These are phyloP conservation scores for Phoeniculus purpureus DNA, from an alignment of 2,797 vertebrate genomes.

Conservation along the genomic window DNA sequence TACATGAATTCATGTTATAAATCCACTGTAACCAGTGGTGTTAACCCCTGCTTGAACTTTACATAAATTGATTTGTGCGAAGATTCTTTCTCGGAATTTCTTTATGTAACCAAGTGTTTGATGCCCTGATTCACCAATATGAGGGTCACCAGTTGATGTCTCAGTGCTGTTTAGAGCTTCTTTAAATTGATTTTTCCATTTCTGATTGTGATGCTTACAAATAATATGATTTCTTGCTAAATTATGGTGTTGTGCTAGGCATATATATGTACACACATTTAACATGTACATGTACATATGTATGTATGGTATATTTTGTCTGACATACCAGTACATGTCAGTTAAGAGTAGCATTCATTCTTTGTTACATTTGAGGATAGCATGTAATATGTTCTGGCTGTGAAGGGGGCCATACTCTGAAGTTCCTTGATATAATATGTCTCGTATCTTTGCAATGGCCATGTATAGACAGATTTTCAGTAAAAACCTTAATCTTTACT, in stretches of 20 bases:
- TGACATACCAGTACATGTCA: neutral
- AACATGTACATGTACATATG: neutral
- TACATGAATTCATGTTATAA: neutral
- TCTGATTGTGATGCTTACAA: neutral
- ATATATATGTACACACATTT: too few relatives aligned
- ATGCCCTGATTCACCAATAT: neutral
- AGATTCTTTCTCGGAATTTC: neutral
- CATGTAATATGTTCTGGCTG: neutral
- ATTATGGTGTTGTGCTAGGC: neutral
- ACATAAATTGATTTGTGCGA: neutral
- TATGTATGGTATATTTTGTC: neutral
- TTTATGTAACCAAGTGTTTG: neutral
- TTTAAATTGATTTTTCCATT: neutral
- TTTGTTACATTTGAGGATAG: neutral
- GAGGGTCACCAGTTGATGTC: neutral
- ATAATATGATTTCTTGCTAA: neutral
- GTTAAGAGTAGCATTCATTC: neutral
- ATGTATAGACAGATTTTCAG: neutral
- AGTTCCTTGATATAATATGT: neutral
- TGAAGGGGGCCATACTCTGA: neutral
- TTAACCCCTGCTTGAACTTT: neutral
- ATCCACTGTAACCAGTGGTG: neutral
- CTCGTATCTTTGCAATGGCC: neutral
- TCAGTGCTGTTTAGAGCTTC: neutral
- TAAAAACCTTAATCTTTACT: neutral